Base-by-base conservation (phyloP, 2,888 invertebrate genomes). In the Drosophila colorata region DNA sequence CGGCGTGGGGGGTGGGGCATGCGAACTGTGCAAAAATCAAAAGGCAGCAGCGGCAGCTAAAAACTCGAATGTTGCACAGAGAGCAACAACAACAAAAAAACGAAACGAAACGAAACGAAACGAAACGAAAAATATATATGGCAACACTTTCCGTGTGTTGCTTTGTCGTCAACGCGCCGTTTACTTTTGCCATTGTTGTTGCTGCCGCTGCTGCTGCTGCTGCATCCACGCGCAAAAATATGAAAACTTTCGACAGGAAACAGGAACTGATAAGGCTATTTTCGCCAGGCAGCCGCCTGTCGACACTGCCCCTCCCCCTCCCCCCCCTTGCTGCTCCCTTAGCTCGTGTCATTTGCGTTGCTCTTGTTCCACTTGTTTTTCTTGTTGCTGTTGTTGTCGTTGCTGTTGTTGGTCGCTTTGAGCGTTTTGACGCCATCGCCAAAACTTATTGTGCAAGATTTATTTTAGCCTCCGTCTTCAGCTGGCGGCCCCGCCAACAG, bases 181-280 rank as follows among this genome's bases (percentile, higher is more conserved):
- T 87, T 86, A 75, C 80, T 78, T 78, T 84, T 69, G 56, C 71
- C 78, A 68, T 79, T 75, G 86, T 68, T 80, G 68, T 57, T 72
- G 84, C 51, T 55, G 63, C 18, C 43, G 40, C 25, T 59, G 40
- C 13, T 52, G 52, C 16, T 49, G 67, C 37, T 70, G 70, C 59
- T 71, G 79, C 73, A 74, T 41, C 74, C 73, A 78, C 76, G 74
- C 79, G 59, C 80, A 81, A 89, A 91, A 91, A 91, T 91, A 89
- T 90, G 89, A 90, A 91, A 91, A 91, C 89, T 91, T 92, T 92
- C 91, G 90, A 91, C 92, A 92, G 91, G 92, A 91, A 90, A 88
- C 85, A 88, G 83, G 83, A 83, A 83, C 91, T 91, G 91, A 91
- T 91, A 91, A 91, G 92, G 89, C 90, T 90, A 91, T 90, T 89